These are phyloP conservation scores for Athene noctua DNA, from an alignment of 2,113 vertebrate species.

Conservation along the genomic window DNA sequence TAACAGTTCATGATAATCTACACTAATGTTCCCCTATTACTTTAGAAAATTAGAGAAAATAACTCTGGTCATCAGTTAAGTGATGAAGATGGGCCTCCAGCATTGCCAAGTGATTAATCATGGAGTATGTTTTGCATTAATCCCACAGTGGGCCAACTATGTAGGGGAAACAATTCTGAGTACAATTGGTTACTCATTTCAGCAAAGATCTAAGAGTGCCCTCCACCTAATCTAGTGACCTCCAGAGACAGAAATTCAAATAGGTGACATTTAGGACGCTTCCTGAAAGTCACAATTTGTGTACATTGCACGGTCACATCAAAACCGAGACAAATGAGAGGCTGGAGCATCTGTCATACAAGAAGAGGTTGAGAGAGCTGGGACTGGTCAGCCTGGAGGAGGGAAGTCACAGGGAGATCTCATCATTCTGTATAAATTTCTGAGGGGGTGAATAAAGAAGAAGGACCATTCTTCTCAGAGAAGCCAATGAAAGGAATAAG, in stretches of 20 bases:
- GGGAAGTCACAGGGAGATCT: neutral
- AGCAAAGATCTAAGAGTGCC: neutral
- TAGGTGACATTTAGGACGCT: neutral
- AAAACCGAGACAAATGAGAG: neutral
- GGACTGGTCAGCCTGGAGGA: neutral
- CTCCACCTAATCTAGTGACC: neutral
- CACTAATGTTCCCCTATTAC: neutral
- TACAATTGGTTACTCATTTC: neutral
- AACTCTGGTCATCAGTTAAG: neutral
- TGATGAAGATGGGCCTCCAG: neutral
- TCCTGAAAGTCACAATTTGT: neutral
- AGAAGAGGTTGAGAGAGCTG: neutral
- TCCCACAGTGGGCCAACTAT: neutral
- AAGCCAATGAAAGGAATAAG: neutral
- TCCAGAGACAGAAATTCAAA: neutral
- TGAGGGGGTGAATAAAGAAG: neutral
- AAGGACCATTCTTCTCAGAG: neutral
- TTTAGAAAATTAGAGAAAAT: conserved; percentile 7
- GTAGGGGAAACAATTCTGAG: neutral
- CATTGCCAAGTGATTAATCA: neutral
- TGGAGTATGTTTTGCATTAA: neutral
- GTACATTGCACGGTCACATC: neutral
- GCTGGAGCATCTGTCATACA: neutral
- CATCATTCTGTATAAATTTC: neutral
- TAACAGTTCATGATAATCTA: neutral